These are phyloP conservation scores for Bombycilla garrulus DNA, from an alignment of 2,113 vertebrate genomes.

Conservation along the genomic window DNA sequence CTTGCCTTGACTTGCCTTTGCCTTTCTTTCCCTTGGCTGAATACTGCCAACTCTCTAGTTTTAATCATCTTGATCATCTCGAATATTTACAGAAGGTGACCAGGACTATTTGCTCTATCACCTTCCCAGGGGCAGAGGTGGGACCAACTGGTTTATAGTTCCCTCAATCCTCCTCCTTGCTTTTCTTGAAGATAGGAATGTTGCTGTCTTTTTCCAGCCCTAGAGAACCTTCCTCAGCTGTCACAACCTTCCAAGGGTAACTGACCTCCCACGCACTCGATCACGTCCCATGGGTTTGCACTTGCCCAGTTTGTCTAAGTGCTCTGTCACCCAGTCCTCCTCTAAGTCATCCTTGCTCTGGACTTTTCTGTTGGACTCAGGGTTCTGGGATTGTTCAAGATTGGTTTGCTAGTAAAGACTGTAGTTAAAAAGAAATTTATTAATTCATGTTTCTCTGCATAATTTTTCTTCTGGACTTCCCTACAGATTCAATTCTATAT, in stretches of 20 bases:
- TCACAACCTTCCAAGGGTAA: background rate
- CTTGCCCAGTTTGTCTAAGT: background rate
- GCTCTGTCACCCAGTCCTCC: background rate
- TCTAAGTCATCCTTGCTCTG: background rate
- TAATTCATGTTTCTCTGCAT: background rate
- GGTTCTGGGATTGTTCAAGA: background rate
- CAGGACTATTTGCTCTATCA: background rate
- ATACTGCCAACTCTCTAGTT: background rate
- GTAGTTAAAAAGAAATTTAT: background rate
- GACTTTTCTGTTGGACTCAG: background rate
- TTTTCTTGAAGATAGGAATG: background rate
- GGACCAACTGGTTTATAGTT: background rate
- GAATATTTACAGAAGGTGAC: background rate
- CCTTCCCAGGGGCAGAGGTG: background rate
- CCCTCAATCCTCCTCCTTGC: background rate
- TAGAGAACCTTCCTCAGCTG: background rate
- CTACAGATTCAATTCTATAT: background rate
- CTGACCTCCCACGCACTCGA: background rate
- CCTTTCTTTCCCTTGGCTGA: background rate
- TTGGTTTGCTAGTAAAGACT: background rate
- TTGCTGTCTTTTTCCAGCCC: background rate
- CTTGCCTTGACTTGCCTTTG: background rate
- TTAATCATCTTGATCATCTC: background rate
- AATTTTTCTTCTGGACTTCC: background rate
- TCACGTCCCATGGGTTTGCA: background rate